Conservation (phyloP, 2,113 vertebrate genomes). For the Callospermophilus lateralis region DNA sequence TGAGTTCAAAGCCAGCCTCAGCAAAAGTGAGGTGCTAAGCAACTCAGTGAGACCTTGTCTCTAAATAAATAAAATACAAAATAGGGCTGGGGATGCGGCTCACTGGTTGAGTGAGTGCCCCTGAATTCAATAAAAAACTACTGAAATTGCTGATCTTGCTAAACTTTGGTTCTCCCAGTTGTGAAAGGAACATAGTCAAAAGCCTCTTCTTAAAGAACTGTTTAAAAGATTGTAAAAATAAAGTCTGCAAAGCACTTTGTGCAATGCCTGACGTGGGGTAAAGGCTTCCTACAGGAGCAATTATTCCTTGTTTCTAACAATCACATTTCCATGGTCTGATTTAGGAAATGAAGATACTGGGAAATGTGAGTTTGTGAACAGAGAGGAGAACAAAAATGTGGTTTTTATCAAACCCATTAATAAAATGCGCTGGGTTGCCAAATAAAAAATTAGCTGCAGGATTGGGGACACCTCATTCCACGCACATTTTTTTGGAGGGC, state of each 20-base stretch:
- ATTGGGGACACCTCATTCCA: background rate
- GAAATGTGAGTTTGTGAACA: constrained; percentile 13
- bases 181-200: background rate
- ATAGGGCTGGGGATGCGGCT: too few species aligned
- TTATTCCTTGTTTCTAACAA: background rate
- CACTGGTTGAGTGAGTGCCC: too few species aligned
- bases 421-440: background rate
- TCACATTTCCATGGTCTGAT: background rate
- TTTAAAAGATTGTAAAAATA: background rate
- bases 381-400: background rate
- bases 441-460: background rate
- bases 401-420: background rate
- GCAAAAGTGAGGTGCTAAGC: too few species aligned
- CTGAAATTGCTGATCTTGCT: background rate
- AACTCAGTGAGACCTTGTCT: too few species aligned
- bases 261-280: background rate
- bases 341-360: background rate
- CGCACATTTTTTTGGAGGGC: background rate
- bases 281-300: background rate
- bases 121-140: too few species aligned
- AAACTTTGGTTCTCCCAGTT: background rate
- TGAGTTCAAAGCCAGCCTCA: too few species aligned
- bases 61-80: too few species aligned
- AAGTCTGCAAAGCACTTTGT: background rate
- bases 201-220: background rate